phyloP scores from a whole-genome alignment of 2,113 vertebrate genomes.

The Ariopsis seemanni region DNA sequence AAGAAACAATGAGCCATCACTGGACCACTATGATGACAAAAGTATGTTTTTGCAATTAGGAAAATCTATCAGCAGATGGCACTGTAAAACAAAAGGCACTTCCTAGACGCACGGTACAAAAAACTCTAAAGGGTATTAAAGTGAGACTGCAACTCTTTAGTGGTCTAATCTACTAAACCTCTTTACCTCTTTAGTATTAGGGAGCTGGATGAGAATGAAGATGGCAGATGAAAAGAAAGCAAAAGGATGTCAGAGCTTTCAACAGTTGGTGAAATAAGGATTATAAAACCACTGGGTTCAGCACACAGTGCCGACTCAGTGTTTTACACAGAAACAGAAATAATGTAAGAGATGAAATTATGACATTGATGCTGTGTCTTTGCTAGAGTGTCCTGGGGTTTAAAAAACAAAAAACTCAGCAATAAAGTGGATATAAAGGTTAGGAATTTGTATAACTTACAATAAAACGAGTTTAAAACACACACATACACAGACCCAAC shows the following conservation, averaged over 20 bases:
- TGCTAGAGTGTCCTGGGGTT: neutral
- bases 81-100: neutral
- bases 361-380: neutral
- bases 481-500: neutral
- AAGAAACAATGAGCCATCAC: slow-evolving; percentile 8
- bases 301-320: neutral
- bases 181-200: slow-evolving; percentile 84
- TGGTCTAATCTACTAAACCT: slow-evolving; percentile 10
- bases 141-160: slow-evolving; percentile 5
- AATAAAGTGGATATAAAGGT: neutral
- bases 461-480: neutral
- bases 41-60: neutral
- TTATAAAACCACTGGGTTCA: neutral
- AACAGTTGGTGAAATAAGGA: neutral
- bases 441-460: neutral
- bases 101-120: neutral
- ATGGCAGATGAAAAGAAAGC: slow-evolving; percentile 26
- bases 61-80: slow-evolving; percentile 42
- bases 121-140: slow-evolving; percentile 17
- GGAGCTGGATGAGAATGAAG: slow-evolving; percentile 72
- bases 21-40: neutral
- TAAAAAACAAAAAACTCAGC: neutral
- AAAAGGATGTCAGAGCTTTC: slow-evolving; percentile 15
- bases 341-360: neutral
- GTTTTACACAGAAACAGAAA: neutral